Evolutionary conservation across 2,888 invertebrate species (phyloP).

Genomic region (Trypoxylon attenuatum): DNA sequence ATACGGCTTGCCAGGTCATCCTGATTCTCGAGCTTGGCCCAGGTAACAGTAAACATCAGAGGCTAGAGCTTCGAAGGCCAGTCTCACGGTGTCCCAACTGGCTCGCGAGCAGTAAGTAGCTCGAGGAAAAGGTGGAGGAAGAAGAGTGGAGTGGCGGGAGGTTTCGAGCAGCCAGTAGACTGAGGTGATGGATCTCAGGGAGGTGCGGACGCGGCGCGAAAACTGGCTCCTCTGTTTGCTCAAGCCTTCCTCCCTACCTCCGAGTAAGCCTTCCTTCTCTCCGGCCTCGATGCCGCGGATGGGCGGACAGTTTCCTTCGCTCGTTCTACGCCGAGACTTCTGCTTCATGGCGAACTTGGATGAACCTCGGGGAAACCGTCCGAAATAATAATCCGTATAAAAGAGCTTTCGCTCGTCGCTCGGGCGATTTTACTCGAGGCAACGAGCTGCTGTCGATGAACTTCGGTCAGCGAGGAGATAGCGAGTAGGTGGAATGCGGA

Average conservation of each 20-base stretch:
- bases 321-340: background rate
- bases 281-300: conserved; percentile 4
- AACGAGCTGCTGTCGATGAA: too few species aligned
- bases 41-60: conserved; percentile 5
- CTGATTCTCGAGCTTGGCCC: conserved; percentile 10
- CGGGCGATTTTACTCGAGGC: too few species aligned
- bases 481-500: background rate
- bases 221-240: conserved; percentile 67
- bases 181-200: conserved; percentile 64
- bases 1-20: too few species aligned
- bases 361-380: background rate
- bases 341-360: background rate
- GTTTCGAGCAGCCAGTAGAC: conserved; percentile 28
- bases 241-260: conserved; percentile 58
- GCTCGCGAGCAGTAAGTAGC: conserved; percentile 45
- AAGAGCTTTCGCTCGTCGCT: background rate
- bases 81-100: conserved; percentile 51
- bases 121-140: conserved; percentile 28
- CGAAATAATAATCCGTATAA: background rate
- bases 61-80: conserved; percentile 35
- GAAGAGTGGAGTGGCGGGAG: conserved; percentile 24
- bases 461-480: background rate
- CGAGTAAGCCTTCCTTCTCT: conserved; percentile 30
- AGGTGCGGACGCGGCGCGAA: conserved; percentile 65
- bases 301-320: conserved; percentile 59